A percentile compares a stretch with the other conserved stretches of the same genome.
Evolutionary conservation across 2,113 vertebrate species (phyloP).

Genomic region (Centropristis striata): DNA sequence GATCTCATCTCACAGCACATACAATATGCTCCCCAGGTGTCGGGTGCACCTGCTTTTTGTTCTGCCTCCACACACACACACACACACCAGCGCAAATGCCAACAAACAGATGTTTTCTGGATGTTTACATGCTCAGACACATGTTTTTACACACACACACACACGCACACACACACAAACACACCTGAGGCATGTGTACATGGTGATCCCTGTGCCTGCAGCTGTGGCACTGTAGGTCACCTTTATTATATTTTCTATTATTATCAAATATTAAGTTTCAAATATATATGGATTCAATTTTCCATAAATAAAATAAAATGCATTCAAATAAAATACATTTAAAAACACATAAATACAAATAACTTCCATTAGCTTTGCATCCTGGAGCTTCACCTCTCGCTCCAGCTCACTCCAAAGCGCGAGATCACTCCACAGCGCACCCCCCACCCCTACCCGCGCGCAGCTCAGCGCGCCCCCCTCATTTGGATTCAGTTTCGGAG

Average conservation of each 20-base stretch:
- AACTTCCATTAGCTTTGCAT: slow-evolving; percentile 16
- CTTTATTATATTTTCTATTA: no score
- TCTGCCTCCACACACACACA: slow-evolving; percentile 1
- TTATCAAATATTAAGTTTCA: neutral
- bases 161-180: neutral
- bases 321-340: no score
- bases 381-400: slow-evolving; percentile 19
- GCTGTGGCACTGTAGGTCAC: slow-evolving; percentile 23
- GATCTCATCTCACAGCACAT: slow-evolving; percentile 13
- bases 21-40: slow-evolving; percentile 18
- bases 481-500: slow-evolving; percentile 62
- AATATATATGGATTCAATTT: slow-evolving; percentile 21
- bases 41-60: slow-evolving; percentile 32
- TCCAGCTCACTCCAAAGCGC: slow-evolving; percentile 52
- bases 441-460: slow-evolving; percentile 11
- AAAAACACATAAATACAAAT: no score
- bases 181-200: slow-evolving; percentile 7
- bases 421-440: slow-evolving; percentile 38
- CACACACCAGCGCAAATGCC: neutral
- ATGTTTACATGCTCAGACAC: neutral
- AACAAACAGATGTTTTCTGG: neutral
- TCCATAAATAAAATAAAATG: no score
- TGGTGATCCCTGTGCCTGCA: neutral
- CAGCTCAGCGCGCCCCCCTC: slow-evolving; percentile 42
- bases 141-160: neutral